Evolutionary conservation across 2,888 invertebrate species (phyloP).

Genomic region (Julus scandinavius): DNA sequence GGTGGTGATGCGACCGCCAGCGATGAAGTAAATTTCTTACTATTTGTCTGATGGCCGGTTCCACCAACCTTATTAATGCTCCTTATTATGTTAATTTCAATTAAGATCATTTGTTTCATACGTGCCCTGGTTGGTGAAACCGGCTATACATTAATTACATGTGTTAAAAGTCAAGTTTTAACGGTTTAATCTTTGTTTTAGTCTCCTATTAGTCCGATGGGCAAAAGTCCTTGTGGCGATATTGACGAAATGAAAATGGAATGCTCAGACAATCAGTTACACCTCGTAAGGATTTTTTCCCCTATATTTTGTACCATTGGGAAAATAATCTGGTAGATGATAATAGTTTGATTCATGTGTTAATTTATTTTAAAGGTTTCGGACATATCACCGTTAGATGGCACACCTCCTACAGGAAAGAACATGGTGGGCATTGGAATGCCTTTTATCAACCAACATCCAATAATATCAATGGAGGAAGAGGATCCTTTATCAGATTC

Average conservation of each 20-base stretch:
- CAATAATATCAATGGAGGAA: conserved; percentile 88
- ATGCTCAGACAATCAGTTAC: conserved; percentile 50
- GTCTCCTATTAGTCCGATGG: conserved; percentile 58
- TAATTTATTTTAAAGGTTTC: conserved; percentile 53
- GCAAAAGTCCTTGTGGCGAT: conserved; percentile 46
- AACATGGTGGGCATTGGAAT: conserved; percentile 49
- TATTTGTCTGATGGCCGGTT: background rate
- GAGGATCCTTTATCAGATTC: conserved; percentile 87
- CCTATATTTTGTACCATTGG: background rate
- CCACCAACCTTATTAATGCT: background rate
- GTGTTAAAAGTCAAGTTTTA: background rate
- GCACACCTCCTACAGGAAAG: conserved; percentile 33
- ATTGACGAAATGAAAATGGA: conserved; percentile 54
- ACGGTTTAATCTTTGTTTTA: background rate
- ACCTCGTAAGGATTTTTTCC: background rate
- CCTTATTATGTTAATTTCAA: background rate
- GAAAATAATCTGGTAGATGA: background rate
- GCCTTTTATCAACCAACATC: conserved; percentile 59
- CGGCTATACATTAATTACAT: background rate
- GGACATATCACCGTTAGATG: conserved; percentile 66
- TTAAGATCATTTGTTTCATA: background rate
- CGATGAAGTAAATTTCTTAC: conserved; percentile 49
- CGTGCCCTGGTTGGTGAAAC: background rate
- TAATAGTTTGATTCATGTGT: background rate
- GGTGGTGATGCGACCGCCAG: conserved; percentile 40